Percentiles rank a stretch among this genome's conserved stretches.
These are phyloP conservation scores for Hippocampus zosterae DNA, from an alignment of 2,113 vertebrate species.

Conservation along the genomic window DNA sequence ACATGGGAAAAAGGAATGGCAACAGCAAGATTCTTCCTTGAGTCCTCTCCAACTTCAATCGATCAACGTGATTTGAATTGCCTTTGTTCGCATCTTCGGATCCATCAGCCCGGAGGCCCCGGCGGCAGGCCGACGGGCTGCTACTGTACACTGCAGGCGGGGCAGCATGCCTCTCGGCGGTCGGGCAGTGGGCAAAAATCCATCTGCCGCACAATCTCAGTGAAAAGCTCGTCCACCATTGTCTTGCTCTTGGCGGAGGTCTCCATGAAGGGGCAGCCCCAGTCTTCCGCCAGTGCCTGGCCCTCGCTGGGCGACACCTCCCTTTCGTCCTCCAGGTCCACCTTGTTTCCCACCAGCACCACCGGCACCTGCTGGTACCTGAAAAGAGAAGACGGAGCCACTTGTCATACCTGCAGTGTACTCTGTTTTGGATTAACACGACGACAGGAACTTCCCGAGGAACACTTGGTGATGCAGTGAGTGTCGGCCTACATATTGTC, in stretches of 20 bases:
- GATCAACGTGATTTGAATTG: not conserved
- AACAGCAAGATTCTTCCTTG: not conserved
- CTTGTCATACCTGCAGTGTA: not conserved
- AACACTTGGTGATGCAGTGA: not conserved
- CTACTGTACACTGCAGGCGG: slow-evolving; percentile 92
- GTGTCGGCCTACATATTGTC: slow-evolving; percentile 45
- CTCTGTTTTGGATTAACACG: not conserved
- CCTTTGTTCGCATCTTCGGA: not conserved
- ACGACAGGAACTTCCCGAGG: not conserved
- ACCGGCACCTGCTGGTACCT: slow-evolving; percentile 96
- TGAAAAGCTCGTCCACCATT: slow-evolving; percentile 96
- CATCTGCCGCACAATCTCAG: slow-evolving; percentile 96
- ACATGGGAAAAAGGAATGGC: not conserved
- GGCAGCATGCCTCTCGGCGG: slow-evolving; percentile 89
- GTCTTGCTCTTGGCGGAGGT: slow-evolving; percentile 96
- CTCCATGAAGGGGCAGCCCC: slow-evolving; percentile 98
- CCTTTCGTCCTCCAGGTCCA: slow-evolving; percentile 92
- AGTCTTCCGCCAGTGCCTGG: slow-evolving; percentile 90
- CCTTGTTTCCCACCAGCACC: slow-evolving; percentile 95
- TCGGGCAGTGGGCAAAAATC: slow-evolving; percentile 95
- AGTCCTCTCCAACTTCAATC: not conserved
- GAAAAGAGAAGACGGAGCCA: slow-evolving; percentile 1
- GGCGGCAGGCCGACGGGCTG: slow-evolving; percentile 10
- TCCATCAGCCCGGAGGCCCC: slow-evolving; percentile 4
- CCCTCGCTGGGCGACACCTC: slow-evolving; percentile 90